Base-by-base conservation (phyloP, 2,113 vertebrate species). In the Aegotheles bennettii region DNA sequence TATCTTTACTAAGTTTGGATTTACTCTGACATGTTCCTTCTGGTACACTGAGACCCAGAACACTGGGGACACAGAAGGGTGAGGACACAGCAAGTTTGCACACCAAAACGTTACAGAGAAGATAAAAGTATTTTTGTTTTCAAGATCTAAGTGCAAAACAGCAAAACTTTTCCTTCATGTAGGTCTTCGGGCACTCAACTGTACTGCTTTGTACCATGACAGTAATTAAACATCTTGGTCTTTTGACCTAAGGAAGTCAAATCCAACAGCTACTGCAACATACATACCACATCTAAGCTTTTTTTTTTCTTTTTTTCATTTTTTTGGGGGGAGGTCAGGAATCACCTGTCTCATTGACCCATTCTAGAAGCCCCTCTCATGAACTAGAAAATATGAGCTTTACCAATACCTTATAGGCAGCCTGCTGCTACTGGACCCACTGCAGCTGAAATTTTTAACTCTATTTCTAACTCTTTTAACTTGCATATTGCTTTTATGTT, bases 301-400 rank as follows among this genome's bases (percentile, higher is more conserved):
- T 53, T 68, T 53, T 7, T 18, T 31, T 20, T 9, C 16, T 29
- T 29, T 53, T 36, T 21, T 21, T 20, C 6, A 9, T 20, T 45
- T 47, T 51, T 36, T 25, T 3, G 4, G 3, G 5, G 15, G 2
- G 2, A 12, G 12, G 7, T 19, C 4, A 2, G 26, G n/a, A 84
- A 65, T 43, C n/a, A 68, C 12, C 31, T 57, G 42, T 50, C 16
- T 89, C 54, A 26, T 35, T 83, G 36, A 69, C 20, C 33, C 33
- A 19, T 38, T 69, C 71, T 43, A 86, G 48, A 88, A 83, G 18
- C 11, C 14, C 7, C 13, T 38, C 8, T 15, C 12, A 60, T 8
- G 10, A 68, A 47, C 12, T 15, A 68, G 43, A 50, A 81, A 87
- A 93, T 16, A 50, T 1, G 9, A 56, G 57, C 17, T 93, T 76